Base-by-base conservation (phyloP, 2,888 invertebrate species). In the Psylliodes chrysocephalus region DNA sequence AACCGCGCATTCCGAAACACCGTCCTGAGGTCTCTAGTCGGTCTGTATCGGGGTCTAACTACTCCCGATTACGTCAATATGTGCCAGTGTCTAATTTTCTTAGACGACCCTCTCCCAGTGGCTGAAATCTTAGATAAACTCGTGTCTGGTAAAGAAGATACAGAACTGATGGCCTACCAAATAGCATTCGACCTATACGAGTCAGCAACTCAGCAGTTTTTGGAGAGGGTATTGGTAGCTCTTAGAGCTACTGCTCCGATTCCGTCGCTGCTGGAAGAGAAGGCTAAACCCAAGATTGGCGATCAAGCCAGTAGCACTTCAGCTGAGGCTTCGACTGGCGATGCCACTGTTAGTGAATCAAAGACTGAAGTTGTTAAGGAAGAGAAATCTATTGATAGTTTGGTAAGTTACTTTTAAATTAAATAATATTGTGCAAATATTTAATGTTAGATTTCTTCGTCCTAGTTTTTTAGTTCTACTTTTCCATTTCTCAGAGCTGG, bases 141-240 rank as follows among this genome's bases (percentile, higher is more conserved):
- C 0, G 92, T 94, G 18, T 89, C 91, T 79, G 93, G 93, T 1
- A 82, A 85, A 10, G 89, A 90, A 77, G 86, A 86, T 75, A 78
- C 73, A 59, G 91, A 93, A 63, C 84, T 98, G 38, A 98, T 98
- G 95, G 97, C 97, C 0, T 99, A 96, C 83, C 99, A 99, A 85
- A 97, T 99, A 75, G 97, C 92, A 0, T 99, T 99, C 84, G 99
- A 99, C 86, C 87, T 99, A 73, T 99, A 99, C 80, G 99, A 99
- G 82, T 97, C 96, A 40, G 99, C 98, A 0, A 98, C 98, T 1
- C 99, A 99, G 83, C 96, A 98, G 81, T 98, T 98, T 82, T 85
- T 99, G 53, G 92, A 92, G 7, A 88, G 93, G 73, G 94, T 97
- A 7, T 82, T 95, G 68, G 91, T 93, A 79, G 93, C 94, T 14